Conservation (phyloP, 2,797 vertebrate species). For the Oryzias dopingdopingensis region DNA sequence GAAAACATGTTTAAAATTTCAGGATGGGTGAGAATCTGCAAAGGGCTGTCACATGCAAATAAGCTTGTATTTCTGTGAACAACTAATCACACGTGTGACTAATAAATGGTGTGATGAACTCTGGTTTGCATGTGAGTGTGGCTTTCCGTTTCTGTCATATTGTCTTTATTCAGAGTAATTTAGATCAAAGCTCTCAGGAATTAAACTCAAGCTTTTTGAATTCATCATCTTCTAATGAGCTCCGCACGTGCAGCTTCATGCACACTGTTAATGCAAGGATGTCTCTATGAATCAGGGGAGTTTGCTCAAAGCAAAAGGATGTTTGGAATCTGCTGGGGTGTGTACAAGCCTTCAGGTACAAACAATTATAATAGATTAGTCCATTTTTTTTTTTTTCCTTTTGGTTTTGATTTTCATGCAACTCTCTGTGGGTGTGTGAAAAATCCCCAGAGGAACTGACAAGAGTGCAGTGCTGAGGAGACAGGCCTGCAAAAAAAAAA, state of each 20-base stretch:
- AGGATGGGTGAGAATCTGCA: slow-evolving; percentile 7
- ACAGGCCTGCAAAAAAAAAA: slow-evolving; percentile 31
- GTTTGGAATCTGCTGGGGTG: slow-evolving; percentile 14
- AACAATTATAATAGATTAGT: slow-evolving; percentile 14
- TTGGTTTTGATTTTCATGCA: slow-evolving; percentile 17
- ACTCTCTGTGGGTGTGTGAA: slow-evolving; percentile 28
- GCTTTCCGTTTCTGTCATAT: slow-evolving; percentile 16
- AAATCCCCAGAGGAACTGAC: slow-evolving; percentile 56
- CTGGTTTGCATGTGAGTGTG: slow-evolving; percentile 11
- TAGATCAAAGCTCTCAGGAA: slow-evolving; percentile 41
- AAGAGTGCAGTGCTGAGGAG: slow-evolving; percentile 59
- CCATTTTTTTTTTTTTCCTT: not conserved
- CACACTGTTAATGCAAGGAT: slow-evolving; percentile 12
- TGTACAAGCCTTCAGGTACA: slow-evolving; percentile 33
- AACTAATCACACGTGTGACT: slow-evolving; percentile 31
- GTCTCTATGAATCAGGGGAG: slow-evolving; percentile 29
- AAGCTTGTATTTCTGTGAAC: slow-evolving; percentile 15
- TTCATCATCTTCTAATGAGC: slow-evolving; percentile 59
- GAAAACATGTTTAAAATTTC: slow-evolving; percentile 1
- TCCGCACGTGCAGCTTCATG: slow-evolving; percentile 32
- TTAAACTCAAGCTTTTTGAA: slow-evolving; percentile 49
- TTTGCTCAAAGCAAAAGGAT: slow-evolving; percentile 19
- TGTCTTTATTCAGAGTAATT: slow-evolving; percentile 36
- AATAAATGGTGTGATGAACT: slow-evolving; percentile 30
- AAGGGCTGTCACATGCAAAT: slow-evolving; percentile 9